Evolutionary conservation across 2,888 invertebrate species (phyloP).

Genomic region (Pristionchus exspectatus): DNA sequence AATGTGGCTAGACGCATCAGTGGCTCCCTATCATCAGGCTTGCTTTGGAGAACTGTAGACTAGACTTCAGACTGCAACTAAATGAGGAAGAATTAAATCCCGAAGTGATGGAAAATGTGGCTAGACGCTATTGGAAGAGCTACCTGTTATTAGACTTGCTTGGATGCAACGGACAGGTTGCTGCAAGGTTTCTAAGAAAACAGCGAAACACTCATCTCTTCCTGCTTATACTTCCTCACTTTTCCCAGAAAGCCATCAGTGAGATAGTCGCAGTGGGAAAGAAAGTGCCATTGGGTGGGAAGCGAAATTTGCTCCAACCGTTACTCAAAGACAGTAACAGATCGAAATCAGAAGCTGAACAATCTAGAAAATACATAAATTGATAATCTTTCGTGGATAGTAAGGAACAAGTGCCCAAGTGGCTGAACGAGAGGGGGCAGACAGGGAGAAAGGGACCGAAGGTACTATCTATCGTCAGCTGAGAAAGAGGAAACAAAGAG

Average conservation of each 20-base stretch:
- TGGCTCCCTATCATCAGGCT: too few species aligned
- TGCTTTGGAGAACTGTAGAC: too few species aligned
- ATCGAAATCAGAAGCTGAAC: not conserved
- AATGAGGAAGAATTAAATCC: too few species aligned
- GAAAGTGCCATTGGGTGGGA: not conserved
- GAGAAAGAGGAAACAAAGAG: constrained; percentile 9
- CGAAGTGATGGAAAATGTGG: not conserved
- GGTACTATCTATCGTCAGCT: constrained; percentile 43
- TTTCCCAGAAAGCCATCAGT: not conserved
- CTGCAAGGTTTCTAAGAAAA: not conserved
- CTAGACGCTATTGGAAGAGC: not conserved
- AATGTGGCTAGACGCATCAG: too few species aligned
- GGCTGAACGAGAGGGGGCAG: not conserved
- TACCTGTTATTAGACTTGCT: not conserved
- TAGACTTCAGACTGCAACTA: too few species aligned
- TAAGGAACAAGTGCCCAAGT: not conserved
- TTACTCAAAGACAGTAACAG: not conserved
- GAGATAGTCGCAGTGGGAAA: not conserved
- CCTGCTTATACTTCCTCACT: constrained; percentile 7
- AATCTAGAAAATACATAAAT: too few species aligned
- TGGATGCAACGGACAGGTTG: not conserved
- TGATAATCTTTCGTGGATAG: not conserved
- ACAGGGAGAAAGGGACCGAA: not conserved
- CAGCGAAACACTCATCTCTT: not conserved
- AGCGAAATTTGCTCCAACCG: not conserved